Conservation (phyloP, 2,888 invertebrate genomes). For the Gnatocerus cornutus region DNA sequence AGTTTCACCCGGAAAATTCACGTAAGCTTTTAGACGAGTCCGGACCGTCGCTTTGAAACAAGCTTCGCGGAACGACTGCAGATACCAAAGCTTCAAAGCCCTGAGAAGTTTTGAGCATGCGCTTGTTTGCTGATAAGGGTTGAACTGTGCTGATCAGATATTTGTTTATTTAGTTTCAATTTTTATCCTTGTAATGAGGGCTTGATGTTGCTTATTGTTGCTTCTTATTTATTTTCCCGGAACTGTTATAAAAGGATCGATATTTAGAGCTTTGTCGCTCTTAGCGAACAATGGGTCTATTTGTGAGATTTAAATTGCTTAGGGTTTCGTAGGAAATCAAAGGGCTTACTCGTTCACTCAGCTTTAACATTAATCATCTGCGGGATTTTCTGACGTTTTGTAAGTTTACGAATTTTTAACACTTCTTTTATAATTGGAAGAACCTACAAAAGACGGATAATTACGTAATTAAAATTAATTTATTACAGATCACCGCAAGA, state of each 20-base stretch:
- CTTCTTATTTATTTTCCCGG: slow-evolving; percentile 1
- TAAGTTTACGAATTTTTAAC: too few relatives aligned
- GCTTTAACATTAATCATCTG: neutral
- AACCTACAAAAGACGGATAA: too few relatives aligned
- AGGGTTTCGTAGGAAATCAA: slow-evolving; percentile 2
- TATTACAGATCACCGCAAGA: too few relatives aligned
- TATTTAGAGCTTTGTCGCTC: neutral
- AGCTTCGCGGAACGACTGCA: slow-evolving; percentile 60
- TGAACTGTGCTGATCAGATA: slow-evolving; percentile 27
- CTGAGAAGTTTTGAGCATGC: slow-evolving; percentile 59
- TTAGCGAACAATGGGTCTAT: slow-evolving; percentile 1
- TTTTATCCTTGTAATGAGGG: slow-evolving; percentile 6
- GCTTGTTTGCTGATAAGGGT: slow-evolving; percentile 47
- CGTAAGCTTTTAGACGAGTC: slow-evolving; percentile 16
- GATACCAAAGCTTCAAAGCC: slow-evolving; percentile 60
- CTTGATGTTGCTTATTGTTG: slow-evolving; percentile 10
- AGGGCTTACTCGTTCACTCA: neutral
- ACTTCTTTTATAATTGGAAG: too few relatives aligned
- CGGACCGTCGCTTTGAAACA: slow-evolving; percentile 38
- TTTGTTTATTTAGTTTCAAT: slow-evolving; percentile 38
- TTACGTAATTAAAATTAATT: too few relatives aligned
- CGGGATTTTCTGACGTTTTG: neutral
- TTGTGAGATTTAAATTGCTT: slow-evolving; percentile 2
- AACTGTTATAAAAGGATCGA: neutral
- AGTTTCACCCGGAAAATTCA: slow-evolving; percentile 22